phyloP scores from a whole-genome alignment of 53 echinoderm and acorn worm genomes.

The Holothuria scabra region DNA sequence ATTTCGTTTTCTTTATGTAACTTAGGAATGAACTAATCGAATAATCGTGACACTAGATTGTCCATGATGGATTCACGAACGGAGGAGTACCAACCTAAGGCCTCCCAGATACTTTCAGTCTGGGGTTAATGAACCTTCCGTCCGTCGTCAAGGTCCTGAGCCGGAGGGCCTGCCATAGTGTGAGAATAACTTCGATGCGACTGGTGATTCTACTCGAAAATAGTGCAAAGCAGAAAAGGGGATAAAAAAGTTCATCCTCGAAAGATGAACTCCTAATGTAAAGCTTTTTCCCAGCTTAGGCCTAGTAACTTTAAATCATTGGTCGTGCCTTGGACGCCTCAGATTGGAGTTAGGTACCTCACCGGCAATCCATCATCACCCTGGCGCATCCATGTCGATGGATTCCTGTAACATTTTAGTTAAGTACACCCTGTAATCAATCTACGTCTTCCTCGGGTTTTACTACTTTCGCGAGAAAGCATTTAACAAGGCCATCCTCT shows the following conservation, averaged over 20 bases:
- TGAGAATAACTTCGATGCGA: no score
- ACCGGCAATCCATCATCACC: neutral
- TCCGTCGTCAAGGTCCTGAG: slow-evolving; percentile 26
- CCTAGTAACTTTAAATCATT: neutral
- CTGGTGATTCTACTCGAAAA: neutral
- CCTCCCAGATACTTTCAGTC: neutral
- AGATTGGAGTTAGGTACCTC: neutral
- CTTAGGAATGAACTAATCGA: neutral
- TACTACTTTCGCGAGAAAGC: no score
- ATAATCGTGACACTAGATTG: neutral
- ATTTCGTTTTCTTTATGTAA: neutral
- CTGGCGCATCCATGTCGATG: no score
- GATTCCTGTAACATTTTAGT: no score
- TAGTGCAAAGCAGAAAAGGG: neutral
- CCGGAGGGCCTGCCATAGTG: neutral
- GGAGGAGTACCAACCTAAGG: neutral
- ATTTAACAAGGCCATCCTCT: no score
- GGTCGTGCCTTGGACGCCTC: slow-evolving; percentile 28
- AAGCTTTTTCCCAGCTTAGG: neutral
- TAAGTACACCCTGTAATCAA: no score
- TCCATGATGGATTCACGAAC: neutral
- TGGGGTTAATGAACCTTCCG: slow-evolving; percentile 26
- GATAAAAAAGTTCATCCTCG: slow-evolving; percentile 14
- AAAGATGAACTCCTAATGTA: neutral
- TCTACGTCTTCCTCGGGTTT: no score